Evolutionary conservation across 2,797 vertebrate genomes (phyloP).

Genomic region (Pangasius krempfi): DNA sequence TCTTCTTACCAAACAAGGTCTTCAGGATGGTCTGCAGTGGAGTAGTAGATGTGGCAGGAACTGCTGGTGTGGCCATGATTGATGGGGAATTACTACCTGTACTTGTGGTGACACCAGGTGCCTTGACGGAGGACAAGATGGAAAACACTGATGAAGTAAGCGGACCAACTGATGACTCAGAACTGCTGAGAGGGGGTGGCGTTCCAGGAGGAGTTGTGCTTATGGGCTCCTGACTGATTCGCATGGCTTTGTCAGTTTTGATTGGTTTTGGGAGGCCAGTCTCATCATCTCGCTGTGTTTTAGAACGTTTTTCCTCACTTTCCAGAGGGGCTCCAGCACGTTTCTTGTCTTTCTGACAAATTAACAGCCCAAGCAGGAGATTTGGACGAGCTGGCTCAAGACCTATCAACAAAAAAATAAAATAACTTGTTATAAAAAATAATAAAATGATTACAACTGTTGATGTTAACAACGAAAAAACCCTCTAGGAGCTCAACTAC

Average conservation of each 20-base stretch:
- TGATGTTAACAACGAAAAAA: neutral
- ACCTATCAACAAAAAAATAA: slow-evolving; percentile 71
- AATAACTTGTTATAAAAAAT: neutral
- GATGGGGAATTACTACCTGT: slow-evolving; percentile 69
- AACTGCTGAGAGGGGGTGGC: slow-evolving; percentile 76
- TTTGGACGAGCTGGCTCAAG: slow-evolving; percentile 96
- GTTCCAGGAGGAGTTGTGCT: slow-evolving; percentile 89
- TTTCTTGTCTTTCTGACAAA: slow-evolving; percentile 92
- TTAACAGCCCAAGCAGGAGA: slow-evolving; percentile 91
- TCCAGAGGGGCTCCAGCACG: slow-evolving; percentile 77
- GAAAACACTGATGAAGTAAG: slow-evolving; percentile 75
- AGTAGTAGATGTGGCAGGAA: slow-evolving; percentile 64
- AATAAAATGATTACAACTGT: neutral
- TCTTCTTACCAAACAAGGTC: slow-evolving; percentile 92
- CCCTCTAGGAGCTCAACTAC: neutral
- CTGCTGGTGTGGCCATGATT: slow-evolving; percentile 55
- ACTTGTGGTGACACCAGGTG: slow-evolving; percentile 61
- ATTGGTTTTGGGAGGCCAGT: slow-evolving; percentile 65
- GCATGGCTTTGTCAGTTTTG: slow-evolving; percentile 71
- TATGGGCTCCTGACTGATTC: slow-evolving; percentile 74
- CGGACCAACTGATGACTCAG: slow-evolving; percentile 72
- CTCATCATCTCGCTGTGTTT: slow-evolving; percentile 81
- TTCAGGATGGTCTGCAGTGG: slow-evolving; percentile 95
- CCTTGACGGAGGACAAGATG: slow-evolving; percentile 79
- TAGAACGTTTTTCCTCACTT: slow-evolving; percentile 85